Evolutionary conservation across 2,797 vertebrate species (phyloP).

Genomic region (Scyliorhinus canicula): DNA sequence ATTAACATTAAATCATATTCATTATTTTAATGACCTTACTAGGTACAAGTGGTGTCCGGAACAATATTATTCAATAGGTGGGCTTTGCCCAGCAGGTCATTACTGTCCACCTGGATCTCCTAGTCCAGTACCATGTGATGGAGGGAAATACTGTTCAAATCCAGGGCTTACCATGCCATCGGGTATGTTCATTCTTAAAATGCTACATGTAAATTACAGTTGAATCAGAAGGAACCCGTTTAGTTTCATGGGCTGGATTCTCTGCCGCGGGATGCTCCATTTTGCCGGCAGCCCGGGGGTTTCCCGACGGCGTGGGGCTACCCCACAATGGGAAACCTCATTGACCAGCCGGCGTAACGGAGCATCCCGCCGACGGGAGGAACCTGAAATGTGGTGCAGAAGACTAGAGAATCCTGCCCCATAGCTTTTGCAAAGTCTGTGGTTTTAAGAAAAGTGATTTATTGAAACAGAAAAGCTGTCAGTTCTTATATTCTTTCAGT

Average conservation of each 20-base stretch:
- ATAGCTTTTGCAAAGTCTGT: background rate
- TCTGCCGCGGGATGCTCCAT: too few species aligned
- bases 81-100: background rate
- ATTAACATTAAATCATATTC: background rate
- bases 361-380: too few species aligned
- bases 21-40: background rate
- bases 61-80: background rate
- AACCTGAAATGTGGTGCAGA: too few species aligned
- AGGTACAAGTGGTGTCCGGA: background rate
- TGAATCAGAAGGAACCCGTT: background rate
- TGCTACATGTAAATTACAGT: background rate
- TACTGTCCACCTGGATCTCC: background rate
- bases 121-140: background rate
- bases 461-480: background rate
- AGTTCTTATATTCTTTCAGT: background rate
- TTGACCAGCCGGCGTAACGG: too few species aligned
- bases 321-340: too few species aligned
- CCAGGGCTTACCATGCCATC: background rate
- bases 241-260: too few species aligned
- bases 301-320: too few species aligned
- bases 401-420: too few species aligned
- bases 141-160: constrained; percentile 1
- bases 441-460: background rate
- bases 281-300: too few species aligned
- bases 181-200: background rate